These are phyloP conservation scores for Himalopsyche kuldschensis DNA, from an alignment of 2,888 invertebrate genomes.

Conservation along the genomic window DNA sequence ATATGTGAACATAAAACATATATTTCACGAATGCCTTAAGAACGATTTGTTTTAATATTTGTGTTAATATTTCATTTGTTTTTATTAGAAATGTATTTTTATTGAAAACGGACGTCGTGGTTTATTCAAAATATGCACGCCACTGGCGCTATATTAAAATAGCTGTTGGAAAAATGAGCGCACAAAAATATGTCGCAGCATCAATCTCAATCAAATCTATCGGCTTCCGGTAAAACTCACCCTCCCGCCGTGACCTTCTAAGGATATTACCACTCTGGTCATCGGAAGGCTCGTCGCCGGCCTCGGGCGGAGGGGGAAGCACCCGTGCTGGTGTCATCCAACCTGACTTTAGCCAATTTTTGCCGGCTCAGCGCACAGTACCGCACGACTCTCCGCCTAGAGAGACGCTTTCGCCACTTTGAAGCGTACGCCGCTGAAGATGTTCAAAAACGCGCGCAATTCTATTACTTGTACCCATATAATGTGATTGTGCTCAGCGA, in stretches of 20 bases:
- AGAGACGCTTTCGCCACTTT: not conserved
- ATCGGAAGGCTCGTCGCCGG: not conserved
- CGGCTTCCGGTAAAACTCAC: not conserved
- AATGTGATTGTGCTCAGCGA: not conserved
- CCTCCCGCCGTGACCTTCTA: not conserved
- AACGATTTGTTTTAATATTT: too few species aligned
- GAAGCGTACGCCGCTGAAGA: not conserved
- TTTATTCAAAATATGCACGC: too few species aligned
- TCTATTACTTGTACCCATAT: not conserved
- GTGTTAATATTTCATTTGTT: too few species aligned
- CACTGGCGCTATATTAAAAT: not conserved
- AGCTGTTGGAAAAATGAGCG: not conserved
- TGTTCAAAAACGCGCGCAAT: slow-evolving; percentile 3
- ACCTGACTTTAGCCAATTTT: not conserved
- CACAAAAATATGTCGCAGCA: not conserved
- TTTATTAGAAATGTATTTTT: too few species aligned
- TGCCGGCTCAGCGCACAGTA: not conserved
- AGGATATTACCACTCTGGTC: not conserved
- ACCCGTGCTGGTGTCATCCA: not conserved
- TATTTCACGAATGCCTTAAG: too few species aligned
- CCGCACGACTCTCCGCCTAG: not conserved
- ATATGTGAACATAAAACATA: too few species aligned
- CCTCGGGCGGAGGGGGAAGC: not conserved
- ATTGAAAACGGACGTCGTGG: too few species aligned
- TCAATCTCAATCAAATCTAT: not conserved